These are phyloP conservation scores for Brachynemurus nebulosus DNA, from an alignment of 2,888 invertebrate species.

Conservation along the genomic window DNA sequence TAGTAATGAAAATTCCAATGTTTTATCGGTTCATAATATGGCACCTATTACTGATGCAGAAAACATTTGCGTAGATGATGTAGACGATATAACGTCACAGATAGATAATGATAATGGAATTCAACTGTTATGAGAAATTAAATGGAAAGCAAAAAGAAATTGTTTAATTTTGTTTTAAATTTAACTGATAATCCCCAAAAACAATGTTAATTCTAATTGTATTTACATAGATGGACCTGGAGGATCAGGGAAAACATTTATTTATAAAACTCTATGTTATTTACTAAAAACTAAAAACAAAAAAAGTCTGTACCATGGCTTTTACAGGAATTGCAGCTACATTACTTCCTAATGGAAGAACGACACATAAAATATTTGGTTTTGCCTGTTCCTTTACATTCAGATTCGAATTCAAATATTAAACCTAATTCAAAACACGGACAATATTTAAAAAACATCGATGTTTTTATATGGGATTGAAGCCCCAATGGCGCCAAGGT, in stretches of 20 bases:
- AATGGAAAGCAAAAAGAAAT: slow-evolving; percentile 14
- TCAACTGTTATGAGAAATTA: slow-evolving; percentile 2
- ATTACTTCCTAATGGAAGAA: slow-evolving; percentile 19
- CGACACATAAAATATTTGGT: slow-evolving; percentile 21
- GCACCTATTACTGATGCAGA: no score
- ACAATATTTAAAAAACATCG: slow-evolving; percentile 2
- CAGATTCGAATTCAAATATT: slow-evolving; percentile 15
- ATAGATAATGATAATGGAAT: no score
- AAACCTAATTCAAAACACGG: not conserved
- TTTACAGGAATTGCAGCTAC: slow-evolving; percentile 17
- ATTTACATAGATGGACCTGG: slow-evolving; percentile 26
- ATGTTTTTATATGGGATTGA: slow-evolving; percentile 19
- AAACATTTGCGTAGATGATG: no score
- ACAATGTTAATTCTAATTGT: slow-evolving; percentile 4
- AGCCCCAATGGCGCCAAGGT: slow-evolving; percentile 18
- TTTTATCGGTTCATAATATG: no score
- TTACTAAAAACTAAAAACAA: slow-evolving; percentile 11
- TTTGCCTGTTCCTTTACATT: slow-evolving; percentile 14
- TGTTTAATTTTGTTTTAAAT: slow-evolving; percentile 9
- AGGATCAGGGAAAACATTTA: slow-evolving; percentile 25
- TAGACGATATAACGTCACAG: no score
- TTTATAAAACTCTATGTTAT: slow-evolving; percentile 14
- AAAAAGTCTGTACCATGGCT: slow-evolving; percentile 12
- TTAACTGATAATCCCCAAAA: slow-evolving; percentile 1
- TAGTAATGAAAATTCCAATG: no score